A percentile compares a stretch with the other conserved stretches of the same genome.
Conservation (phyloP, 2,113 vertebrate genomes). For the Thomomys bottae region DNA sequence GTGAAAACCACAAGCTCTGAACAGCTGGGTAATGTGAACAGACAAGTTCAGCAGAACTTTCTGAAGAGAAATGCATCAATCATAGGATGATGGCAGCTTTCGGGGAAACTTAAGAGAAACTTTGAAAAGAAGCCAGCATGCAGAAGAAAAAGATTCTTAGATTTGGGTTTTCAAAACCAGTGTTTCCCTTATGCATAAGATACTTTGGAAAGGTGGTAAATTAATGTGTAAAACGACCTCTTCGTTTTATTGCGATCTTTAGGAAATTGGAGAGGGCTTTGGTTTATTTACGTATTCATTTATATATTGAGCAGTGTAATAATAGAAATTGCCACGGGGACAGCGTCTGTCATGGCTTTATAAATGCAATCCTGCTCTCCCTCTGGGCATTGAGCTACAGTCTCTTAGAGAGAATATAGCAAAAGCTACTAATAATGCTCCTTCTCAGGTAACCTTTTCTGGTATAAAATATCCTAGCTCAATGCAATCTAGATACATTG, state of each 20-base stretch:
- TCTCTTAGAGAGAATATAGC: slow-evolving; percentile 48
- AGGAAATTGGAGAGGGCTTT: slow-evolving; percentile 30
- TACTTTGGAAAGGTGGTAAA: slow-evolving; percentile 7
- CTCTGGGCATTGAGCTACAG: background rate
- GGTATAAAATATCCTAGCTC: slow-evolving; percentile 64
- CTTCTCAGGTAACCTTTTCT: slow-evolving; percentile 75
- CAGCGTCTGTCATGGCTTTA: slow-evolving; percentile 16
- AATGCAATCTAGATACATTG: slow-evolving; percentile 34
- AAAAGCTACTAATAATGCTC: slow-evolving; percentile 56
- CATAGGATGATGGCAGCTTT: slow-evolving; percentile 43
- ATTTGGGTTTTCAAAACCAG: background rate
- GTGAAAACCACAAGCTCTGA: slow-evolving; percentile 64
- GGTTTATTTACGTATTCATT: background rate
- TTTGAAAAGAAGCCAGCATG: slow-evolving; percentile 59
- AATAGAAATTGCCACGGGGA: slow-evolving; percentile 43
- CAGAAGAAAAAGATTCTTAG: background rate
- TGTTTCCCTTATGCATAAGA: background rate
- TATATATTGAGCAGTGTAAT: background rate
- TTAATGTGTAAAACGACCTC: slow-evolving; percentile 23
- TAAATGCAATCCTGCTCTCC: slow-evolving; percentile 41
- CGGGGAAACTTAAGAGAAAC: background rate
- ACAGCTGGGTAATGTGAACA: slow-evolving; percentile 51
- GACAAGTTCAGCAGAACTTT: slow-evolving; percentile 59
- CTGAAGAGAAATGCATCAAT: slow-evolving; percentile 65
- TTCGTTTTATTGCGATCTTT: slow-evolving; percentile 51